A percentile compares a stretch with the other conserved stretches of the same genome.
Conservation (phyloP, 2,113 vertebrate genomes). For the Nematolebias whitei region DNA sequence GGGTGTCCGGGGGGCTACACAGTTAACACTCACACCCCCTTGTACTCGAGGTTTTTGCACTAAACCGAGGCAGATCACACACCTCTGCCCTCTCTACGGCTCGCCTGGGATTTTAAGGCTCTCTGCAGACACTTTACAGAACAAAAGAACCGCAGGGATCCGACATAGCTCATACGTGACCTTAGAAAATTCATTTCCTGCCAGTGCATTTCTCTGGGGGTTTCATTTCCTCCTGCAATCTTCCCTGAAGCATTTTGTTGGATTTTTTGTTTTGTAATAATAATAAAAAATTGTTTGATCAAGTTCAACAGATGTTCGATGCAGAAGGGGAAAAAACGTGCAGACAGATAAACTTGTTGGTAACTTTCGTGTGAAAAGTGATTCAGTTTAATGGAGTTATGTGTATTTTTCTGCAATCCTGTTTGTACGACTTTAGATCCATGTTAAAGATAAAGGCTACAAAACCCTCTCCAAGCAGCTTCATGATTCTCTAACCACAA, state of each 20-base stretch:
- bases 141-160: constrained; percentile 64
- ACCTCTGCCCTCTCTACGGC: constrained; percentile 45
- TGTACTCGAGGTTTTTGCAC: constrained; percentile 54
- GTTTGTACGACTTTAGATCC: too few relatives aligned
- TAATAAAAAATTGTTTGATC: constrained; percentile 13
- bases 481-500: too few relatives aligned
- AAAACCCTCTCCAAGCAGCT: too few relatives aligned
- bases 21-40: constrained; percentile 68
- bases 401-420: too few relatives aligned
- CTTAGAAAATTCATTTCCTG: constrained; percentile 63
- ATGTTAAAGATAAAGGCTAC: too few relatives aligned
- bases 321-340: not conserved
- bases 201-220: constrained; percentile 42
- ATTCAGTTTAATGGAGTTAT: too few relatives aligned
- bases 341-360: not conserved
- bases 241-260: constrained; percentile 19
- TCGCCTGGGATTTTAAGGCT: constrained; percentile 51
- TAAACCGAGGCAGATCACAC: constrained; percentile 51
- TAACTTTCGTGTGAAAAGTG: too few relatives aligned
- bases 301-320: not conserved
- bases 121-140: constrained; percentile 52
- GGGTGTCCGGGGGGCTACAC: constrained; percentile 52
- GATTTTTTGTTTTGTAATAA: constrained; percentile 23
- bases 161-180: constrained; percentile 43
- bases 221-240: constrained; percentile 66